phyloP scores from a whole-genome alignment of 1,140 invertebrate genomes.

The Heliconius himera region DNA sequence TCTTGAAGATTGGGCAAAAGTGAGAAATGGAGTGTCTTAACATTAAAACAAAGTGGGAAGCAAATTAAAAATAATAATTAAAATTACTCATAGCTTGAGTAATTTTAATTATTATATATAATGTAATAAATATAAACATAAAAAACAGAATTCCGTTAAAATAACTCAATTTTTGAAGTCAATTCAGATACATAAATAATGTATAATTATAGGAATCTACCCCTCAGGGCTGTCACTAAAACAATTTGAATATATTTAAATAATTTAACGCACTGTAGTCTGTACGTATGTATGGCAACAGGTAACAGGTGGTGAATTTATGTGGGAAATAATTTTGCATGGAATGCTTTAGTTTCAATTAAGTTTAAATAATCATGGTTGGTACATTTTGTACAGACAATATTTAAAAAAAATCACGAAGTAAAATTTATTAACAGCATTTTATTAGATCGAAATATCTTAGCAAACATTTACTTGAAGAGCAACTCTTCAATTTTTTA shows the following conservation, averaged over 20 bases:
- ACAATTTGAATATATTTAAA: slow-evolving; percentile 58
- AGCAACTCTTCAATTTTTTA: no score
- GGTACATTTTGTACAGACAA: background rate
- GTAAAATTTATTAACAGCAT: background rate
- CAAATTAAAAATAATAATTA: no score
- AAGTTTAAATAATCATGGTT: background rate
- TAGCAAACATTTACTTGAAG: no score
- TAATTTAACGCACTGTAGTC: slow-evolving; percentile 43
- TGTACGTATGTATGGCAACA: background rate
- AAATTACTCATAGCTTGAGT: no score
- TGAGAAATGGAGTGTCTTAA: no score
- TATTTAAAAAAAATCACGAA: background rate
- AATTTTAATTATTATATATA: no score
- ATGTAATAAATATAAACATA: background rate
- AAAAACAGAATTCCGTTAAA: background rate
- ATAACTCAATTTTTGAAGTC: slow-evolving; percentile 11
- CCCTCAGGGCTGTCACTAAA: slow-evolving; percentile 46
- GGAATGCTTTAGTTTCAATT: slow-evolving; percentile 16
- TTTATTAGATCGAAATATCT: no score
- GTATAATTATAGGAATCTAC: slow-evolving; percentile 25
- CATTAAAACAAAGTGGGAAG: no score
- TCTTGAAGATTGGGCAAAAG: no score
- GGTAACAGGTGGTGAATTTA: slow-evolving; percentile 64
- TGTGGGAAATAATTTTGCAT: slow-evolving; percentile 54
- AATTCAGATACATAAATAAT: slow-evolving; percentile 16